phyloP scores from a whole-genome alignment of 2,113 vertebrate genomes.

The Tragelaphus scriptus region DNA sequence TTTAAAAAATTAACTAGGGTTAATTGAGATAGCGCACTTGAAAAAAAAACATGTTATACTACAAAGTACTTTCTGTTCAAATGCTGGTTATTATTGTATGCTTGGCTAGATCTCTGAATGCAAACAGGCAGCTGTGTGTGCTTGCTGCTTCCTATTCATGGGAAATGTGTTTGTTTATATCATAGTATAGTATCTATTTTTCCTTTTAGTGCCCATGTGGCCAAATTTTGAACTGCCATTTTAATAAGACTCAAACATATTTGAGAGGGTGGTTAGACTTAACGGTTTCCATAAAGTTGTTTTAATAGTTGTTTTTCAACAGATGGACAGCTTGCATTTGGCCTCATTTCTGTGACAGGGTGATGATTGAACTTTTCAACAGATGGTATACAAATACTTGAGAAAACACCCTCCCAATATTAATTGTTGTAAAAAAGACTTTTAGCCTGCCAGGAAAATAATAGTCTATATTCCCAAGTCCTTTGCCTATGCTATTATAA shows the following conservation, averaged over 20 bases:
- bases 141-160: not conserved
- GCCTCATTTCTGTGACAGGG: slow-evolving; percentile 37
- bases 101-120: not conserved
- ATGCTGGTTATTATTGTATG: not conserved
- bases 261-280: slow-evolving; percentile 43
- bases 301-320: slow-evolving; percentile 57
- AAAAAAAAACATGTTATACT: not conserved
- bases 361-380: slow-evolving; percentile 51
- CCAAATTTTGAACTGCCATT: slow-evolving; percentile 34
- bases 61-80: not conserved
- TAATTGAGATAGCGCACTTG: slow-evolving; percentile 7
- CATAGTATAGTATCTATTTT: slow-evolving; percentile 27
- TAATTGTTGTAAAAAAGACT: slow-evolving; percentile 25
- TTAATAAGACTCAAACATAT: slow-evolving; percentile 41
- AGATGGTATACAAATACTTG: slow-evolving; percentile 47
- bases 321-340: slow-evolving; percentile 56
- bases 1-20: not conserved
- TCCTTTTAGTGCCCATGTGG: slow-evolving; percentile 15
- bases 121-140: slow-evolving; percentile 4
- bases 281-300: slow-evolving; percentile 45
- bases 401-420: slow-evolving; percentile 52
- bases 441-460: slow-evolving; percentile 16
- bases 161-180: slow-evolving; percentile 51
- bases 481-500: slow-evolving; percentile 9
- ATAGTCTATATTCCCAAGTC: not conserved